A percentile compares a stretch with the other conserved stretches of the same genome.
Conservation (phyloP, 2,888 invertebrate genomes). For the Phania funesta region DNA sequence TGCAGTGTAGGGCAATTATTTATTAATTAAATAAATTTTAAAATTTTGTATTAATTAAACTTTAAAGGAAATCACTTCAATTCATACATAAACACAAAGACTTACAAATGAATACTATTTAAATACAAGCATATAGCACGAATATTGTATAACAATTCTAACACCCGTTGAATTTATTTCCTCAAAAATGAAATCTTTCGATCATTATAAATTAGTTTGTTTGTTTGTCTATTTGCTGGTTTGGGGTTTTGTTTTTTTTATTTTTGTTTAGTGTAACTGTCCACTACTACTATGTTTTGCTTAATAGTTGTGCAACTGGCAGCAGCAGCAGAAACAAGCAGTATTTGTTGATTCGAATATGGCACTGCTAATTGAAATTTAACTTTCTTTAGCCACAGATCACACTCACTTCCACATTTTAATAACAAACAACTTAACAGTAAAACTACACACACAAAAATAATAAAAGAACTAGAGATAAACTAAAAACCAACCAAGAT, state of each 20-base stretch:
- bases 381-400: slow-evolving; percentile 64
- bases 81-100: no score
- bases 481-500: slow-evolving; percentile 20
- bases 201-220: slow-evolving; percentile 15
- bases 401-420: slow-evolving; percentile 51
- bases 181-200: neutral
- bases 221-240: neutral
- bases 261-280: slow-evolving; percentile 6
- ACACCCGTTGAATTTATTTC: no score
- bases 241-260: neutral
- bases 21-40: no score
- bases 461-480: neutral
- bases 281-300: slow-evolving; percentile 1
- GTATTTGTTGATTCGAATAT: slow-evolving; percentile 48
- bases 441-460: slow-evolving; percentile 9
- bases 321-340: neutral
- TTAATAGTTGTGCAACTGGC: slow-evolving; percentile 1
- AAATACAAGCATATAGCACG: no score
- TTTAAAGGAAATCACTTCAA: no score
- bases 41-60: no score
- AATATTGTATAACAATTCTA: no score
- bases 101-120: no score
- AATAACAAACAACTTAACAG: slow-evolving; percentile 21
- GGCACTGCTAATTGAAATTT: slow-evolving; percentile 63
- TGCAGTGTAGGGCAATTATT: no score